Conservation (phyloP, 2,888 invertebrate species). For the Eristalis tenax region DNA sequence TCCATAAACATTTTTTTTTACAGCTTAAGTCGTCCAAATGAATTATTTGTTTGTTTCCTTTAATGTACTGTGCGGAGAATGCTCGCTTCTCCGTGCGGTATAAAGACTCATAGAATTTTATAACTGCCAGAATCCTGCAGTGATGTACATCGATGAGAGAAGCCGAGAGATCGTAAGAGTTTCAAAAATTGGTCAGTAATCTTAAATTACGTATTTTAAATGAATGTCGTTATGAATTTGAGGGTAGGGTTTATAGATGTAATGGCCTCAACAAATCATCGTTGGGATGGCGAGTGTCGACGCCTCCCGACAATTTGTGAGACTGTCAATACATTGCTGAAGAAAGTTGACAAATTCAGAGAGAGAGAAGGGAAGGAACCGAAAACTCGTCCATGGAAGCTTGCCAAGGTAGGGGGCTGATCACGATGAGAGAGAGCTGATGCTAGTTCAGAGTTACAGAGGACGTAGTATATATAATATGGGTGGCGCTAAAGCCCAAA, state of each 20-base stretch:
- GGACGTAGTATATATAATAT: no score
- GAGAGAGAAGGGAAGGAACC: no score
- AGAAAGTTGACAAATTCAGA: background rate
- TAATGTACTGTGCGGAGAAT: background rate
- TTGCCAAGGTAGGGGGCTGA: no score
- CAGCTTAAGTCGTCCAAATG: background rate
- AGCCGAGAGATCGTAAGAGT: background rate
- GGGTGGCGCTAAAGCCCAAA: no score
- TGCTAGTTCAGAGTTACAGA: no score
- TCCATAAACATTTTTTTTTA: background rate
- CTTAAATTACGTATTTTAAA: background rate
- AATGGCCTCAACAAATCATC: background rate
- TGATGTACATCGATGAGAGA: background rate
- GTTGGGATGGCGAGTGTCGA: background rate
- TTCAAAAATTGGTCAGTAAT: background rate
- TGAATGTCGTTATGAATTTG: background rate
- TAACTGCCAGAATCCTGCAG: background rate
- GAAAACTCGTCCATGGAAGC: no score
- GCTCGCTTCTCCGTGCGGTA: background rate
- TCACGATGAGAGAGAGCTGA: no score
- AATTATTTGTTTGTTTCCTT: background rate
- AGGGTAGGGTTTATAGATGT: background rate
- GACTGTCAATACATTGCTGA: background rate
- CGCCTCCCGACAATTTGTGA: background rate
- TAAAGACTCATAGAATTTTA: background rate